A percentile compares a stretch with the other conserved stretches of the same genome.
phyloP scores from a whole-genome alignment of 2,797 vertebrate genomes.

The Mormyrops attenuatus region DNA sequence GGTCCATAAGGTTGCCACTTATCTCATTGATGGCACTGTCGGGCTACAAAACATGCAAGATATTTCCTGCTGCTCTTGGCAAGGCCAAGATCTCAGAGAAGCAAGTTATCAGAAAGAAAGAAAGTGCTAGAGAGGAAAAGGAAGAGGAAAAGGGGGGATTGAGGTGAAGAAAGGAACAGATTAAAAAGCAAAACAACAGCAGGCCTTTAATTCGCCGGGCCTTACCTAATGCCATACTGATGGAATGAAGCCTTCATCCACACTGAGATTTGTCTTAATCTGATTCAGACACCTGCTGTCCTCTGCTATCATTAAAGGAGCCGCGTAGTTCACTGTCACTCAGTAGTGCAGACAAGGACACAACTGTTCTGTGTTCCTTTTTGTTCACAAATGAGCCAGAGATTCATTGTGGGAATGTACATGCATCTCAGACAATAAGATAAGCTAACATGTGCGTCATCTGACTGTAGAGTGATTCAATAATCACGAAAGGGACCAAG shows the following conservation, averaged over 20 bases:
- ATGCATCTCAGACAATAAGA: background rate
- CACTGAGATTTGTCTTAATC: constrained; percentile 29
- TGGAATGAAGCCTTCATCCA: constrained; percentile 36
- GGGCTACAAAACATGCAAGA: constrained; percentile 56
- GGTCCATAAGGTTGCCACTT: constrained; percentile 52
- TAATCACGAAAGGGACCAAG: background rate
- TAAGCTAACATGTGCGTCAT: background rate
- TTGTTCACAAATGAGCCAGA: background rate
- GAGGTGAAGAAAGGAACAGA: constrained; percentile 26
- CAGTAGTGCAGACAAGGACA: background rate
- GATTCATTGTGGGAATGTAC: background rate
- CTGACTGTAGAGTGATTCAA: background rate
- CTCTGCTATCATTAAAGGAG: background rate
- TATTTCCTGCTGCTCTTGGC: constrained; percentile 47
- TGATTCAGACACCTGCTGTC: constrained; percentile 49
- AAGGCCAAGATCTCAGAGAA: constrained; percentile 43
- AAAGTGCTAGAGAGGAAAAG: background rate
- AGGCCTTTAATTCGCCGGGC: constrained; percentile 38
- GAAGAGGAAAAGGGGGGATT: constrained; percentile 14
- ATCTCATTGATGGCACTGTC: constrained; percentile 63
- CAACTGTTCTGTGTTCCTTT: background rate
- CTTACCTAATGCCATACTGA: constrained; percentile 34
- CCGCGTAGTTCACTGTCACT: background rate
- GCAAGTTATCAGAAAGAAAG: constrained; percentile 32
- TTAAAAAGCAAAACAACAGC: constrained; percentile 39